A percentile compares a stretch with the other conserved stretches of the same genome.
Conservation (phyloP, 2,888 invertebrate genomes). For the Synanthedon vespiformis region DNA sequence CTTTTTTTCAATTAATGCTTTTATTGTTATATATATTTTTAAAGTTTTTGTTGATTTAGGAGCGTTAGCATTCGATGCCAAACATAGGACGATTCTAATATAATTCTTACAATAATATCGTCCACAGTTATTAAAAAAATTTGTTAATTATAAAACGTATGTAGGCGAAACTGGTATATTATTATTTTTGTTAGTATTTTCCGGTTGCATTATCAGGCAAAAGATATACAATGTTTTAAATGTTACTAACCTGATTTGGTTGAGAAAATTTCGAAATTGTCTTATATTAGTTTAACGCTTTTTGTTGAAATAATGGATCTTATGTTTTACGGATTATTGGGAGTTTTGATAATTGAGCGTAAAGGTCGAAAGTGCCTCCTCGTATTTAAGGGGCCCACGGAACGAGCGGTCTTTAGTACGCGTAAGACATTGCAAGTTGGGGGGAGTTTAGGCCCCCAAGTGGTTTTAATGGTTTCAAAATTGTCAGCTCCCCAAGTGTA, state of each 20-base stretch:
- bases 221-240: neutral
- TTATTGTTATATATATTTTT: no score
- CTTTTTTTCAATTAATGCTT: no score
- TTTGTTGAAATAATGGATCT: neutral
- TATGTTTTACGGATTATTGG: no score
- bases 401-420: slow-evolving; percentile 41
- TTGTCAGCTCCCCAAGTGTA: no score
- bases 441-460: slow-evolving; percentile 21
- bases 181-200: slow-evolving; percentile 57
- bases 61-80: slow-evolving; percentile 43
- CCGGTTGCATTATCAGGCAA: slow-evolving; percentile 36
- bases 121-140: slow-evolving; percentile 61
- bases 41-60: slow-evolving; percentile 22
- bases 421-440: slow-evolving; percentile 30
- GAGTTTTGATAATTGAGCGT: no score
- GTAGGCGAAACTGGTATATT: slow-evolving; percentile 49
- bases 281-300: neutral
- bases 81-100: slow-evolving; percentile 66
- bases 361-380: no score
- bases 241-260: neutral
- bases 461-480: neutral
- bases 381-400: slow-evolving; percentile 9
- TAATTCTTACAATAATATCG: slow-evolving; percentile 70
- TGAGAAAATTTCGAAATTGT: no score
- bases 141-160: slow-evolving; percentile 53